Evolutionary conservation across 2,113 vertebrate genomes (phyloP), one percentile per base, ranked within the genome.

Genomic region (Symphodus melops): DNA sequence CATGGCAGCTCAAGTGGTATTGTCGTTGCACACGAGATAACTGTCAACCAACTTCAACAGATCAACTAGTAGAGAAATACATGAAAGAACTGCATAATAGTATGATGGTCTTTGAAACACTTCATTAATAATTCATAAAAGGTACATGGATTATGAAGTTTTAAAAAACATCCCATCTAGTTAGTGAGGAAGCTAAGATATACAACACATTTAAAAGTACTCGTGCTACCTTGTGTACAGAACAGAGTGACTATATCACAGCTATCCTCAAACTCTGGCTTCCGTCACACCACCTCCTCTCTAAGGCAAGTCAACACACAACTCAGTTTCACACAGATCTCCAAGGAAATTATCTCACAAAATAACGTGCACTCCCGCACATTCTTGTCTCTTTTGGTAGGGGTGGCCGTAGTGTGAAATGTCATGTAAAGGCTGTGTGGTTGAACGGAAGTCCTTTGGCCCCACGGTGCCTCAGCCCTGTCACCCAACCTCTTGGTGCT

Each of bases 401-500:
- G 69, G 42, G 65, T 33, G 37, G 63, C 36, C 51, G 17, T 48
- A 61, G 83, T 76, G 82, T 86, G 64, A 85, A 87, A 83, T 79
- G 71, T 88, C 75, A 66, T 63, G 65, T 79, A 68, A 75, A 81
- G 73, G 21, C 74, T 76, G 69, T 41, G 36, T 17, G 25, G 54
- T 56, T 48, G 82, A 62, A 48, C 80, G 82, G 87, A 86, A 82
- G 85, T 88, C 68, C 54, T 58, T 89, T 73, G 81, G 83, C 75
- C 73, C 87, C 83, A 73, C 62, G 81, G 84, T 85, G 79, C 90
- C 67, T 90, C 86, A 72, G 71, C 20, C 55, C 69, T 75, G 93
- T 89, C 84, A 92, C 83, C 84, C 87, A 84, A 93, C 66, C 88
- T 88, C 42, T 63, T 25, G 42, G 75, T 75, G 90, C 93, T 92